These are phyloP conservation scores for Lithophane leautieri DNA, from an alignment of 2,888 invertebrate genomes.

Conservation along the genomic window DNA sequence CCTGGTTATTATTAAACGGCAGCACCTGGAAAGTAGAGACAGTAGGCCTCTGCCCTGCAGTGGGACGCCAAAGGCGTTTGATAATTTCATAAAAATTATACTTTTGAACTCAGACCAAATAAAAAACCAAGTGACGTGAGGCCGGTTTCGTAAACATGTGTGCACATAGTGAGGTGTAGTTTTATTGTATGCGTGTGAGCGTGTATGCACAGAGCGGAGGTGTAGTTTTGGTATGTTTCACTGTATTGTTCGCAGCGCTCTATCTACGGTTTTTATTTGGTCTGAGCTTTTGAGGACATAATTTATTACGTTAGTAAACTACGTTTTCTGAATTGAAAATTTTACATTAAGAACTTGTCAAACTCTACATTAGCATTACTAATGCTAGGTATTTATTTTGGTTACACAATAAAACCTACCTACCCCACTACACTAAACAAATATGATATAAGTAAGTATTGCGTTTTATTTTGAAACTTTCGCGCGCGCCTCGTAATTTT, in stretches of 20 bases:
- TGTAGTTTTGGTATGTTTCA: too few relatives aligned
- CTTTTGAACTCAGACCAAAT: too few relatives aligned
- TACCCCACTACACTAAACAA: constrained; percentile 11
- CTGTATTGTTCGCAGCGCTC: too few relatives aligned
- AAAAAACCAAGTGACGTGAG: too few relatives aligned
- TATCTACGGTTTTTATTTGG: too few relatives aligned
- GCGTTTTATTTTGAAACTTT: constrained; percentile 27
- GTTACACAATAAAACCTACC: not conserved
- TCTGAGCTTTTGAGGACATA: not conserved
- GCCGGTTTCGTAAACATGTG: too few relatives aligned
- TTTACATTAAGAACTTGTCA: too few relatives aligned
- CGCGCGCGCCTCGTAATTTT: constrained; percentile 33
- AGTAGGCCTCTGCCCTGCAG: not conserved
- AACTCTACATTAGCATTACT: not conserved
- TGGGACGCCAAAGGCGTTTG: too few relatives aligned
- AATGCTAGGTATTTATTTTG: not conserved
- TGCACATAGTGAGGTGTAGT: too few relatives aligned
- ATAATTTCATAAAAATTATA: not conserved
- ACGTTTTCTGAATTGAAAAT: not conserved
- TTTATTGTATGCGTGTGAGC: too few relatives aligned
- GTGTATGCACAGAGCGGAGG: too few relatives aligned
- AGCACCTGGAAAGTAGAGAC: not conserved
- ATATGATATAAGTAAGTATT: constrained; percentile 3
- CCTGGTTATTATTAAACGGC: constrained; percentile 5
- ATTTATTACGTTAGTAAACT: not conserved